Evolutionary conservation across 1,140 invertebrate species (phyloP).

Genomic region (Brachionus angularis): DNA sequence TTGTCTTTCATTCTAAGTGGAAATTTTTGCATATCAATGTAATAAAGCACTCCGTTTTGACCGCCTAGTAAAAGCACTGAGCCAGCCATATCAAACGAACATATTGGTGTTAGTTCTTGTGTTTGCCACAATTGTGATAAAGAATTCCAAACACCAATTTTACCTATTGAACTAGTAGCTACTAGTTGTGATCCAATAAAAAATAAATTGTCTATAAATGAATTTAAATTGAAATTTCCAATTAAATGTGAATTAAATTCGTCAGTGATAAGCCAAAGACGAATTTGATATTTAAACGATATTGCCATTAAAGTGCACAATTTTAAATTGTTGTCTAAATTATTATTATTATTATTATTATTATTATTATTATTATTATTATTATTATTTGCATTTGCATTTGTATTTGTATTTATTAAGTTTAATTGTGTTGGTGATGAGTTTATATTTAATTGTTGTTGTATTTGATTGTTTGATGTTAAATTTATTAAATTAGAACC

Average conservation of each 20-base stretch:
- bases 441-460: background rate
- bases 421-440: no score
- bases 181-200: constrained; percentile 95
- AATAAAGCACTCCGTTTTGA: constrained; percentile 92
- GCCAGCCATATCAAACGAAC: constrained; percentile 76
- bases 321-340: constrained; percentile 5
- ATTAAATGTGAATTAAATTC: constrained; percentile 51
- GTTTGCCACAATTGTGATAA: constrained; percentile 87
- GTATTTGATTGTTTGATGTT: background rate
- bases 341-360: background rate
- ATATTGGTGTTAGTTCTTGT: constrained; percentile 54
- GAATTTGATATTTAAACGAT: constrained; percentile 55
- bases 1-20: constrained; percentile 97
- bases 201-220: constrained; percentile 87
- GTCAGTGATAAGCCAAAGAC: constrained; percentile 82
- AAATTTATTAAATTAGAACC: no score
- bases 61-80: constrained; percentile 89
- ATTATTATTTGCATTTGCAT: background rate
- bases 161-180: constrained; percentile 84
- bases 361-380: background rate
- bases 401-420: background rate
- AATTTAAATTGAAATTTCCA: constrained; percentile 82
- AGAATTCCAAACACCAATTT: constrained; percentile 96
- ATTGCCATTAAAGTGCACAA: constrained; percentile 12
- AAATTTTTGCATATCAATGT: constrained; percentile 99